These are phyloP conservation scores for Spilarctia lutea DNA, from an alignment of 2,888 invertebrate species.

Conservation along the genomic window DNA sequence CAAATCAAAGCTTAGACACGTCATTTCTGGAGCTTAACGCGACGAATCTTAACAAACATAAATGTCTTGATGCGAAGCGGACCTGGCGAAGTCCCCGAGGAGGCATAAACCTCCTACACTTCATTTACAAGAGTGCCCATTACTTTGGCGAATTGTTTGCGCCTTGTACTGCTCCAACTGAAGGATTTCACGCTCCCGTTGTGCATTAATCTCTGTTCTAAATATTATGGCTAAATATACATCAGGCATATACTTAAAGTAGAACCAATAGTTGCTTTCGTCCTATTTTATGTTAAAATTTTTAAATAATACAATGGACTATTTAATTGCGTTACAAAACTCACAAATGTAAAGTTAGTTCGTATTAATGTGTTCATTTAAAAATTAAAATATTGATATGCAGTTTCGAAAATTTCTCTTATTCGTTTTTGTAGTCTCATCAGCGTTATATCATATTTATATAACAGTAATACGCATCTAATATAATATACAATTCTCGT, in stretches of 20 bases:
- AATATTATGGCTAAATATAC: conserved; percentile 5
- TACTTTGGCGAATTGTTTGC: conserved; percentile 24
- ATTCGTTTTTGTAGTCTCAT: too few relatives aligned
- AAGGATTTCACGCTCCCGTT: conserved; percentile 24
- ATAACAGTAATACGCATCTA: too few relatives aligned
- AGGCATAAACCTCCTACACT: conserved; percentile 30
- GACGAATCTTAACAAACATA: conserved; percentile 15
- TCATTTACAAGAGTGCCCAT: conserved; percentile 42
- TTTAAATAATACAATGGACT: not conserved
- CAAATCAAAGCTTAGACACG: not conserved
- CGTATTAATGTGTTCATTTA: too few relatives aligned
- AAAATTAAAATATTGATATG: too few relatives aligned
- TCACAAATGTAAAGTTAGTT: too few relatives aligned
- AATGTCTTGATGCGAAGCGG: conserved; percentile 7
- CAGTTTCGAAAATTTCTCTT: too few relatives aligned
- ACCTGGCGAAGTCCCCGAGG: conserved; percentile 14
- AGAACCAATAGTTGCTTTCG: not conserved
- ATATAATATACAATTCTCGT: too few relatives aligned
- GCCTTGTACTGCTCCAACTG: conserved; percentile 3
- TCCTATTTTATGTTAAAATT: not conserved
- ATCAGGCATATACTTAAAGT: not conserved
- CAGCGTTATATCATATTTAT: too few relatives aligned
- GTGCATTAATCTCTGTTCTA: conserved; percentile 15
- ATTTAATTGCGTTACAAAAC: not conserved
- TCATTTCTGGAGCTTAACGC: conserved; percentile 2